Evolutionary conservation across 2,113 vertebrate species (phyloP).

Genomic region (Orycteropus afer): DNA sequence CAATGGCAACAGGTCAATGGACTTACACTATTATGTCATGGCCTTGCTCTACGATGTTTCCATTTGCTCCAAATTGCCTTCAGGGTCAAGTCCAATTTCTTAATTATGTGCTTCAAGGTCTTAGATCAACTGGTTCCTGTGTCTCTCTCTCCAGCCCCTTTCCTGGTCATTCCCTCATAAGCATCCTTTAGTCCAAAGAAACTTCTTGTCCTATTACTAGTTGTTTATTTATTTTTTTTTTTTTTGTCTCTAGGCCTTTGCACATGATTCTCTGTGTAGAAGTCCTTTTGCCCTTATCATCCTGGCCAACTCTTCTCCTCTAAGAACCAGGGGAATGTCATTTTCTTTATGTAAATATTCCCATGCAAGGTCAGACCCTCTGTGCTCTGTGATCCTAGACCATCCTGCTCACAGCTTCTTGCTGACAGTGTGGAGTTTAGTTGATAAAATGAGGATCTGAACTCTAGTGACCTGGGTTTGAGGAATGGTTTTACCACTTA

Average conservation of each 20-base stretch:
- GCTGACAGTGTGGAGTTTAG: background rate
- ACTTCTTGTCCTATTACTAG: background rate
- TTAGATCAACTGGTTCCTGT: background rate
- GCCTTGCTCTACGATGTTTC: background rate
- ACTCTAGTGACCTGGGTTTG: background rate
- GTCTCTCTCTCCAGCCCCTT: background rate
- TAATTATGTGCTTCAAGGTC: background rate
- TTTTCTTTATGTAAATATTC: conserved; percentile 62
- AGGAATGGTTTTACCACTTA: background rate
- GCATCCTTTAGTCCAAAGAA: background rate
- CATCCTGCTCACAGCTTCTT: background rate
- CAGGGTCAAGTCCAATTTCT: background rate
- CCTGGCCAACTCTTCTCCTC: background rate
- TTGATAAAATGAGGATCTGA: background rate
- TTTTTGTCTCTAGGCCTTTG: background rate
- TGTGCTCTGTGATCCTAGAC: background rate
- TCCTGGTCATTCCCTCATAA: background rate
- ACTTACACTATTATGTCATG: background rate
- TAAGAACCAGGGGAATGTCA: conserved; percentile 54
- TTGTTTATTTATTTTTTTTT: too few species aligned
- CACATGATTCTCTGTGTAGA: background rate
- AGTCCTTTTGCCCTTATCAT: background rate
- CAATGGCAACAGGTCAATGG: background rate
- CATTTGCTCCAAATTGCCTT: background rate
- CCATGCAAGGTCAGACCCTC: background rate